These are phyloP conservation scores for Galeopterus variegatus DNA, from an alignment of 2,113 vertebrate genomes.

Conservation along the genomic window DNA sequence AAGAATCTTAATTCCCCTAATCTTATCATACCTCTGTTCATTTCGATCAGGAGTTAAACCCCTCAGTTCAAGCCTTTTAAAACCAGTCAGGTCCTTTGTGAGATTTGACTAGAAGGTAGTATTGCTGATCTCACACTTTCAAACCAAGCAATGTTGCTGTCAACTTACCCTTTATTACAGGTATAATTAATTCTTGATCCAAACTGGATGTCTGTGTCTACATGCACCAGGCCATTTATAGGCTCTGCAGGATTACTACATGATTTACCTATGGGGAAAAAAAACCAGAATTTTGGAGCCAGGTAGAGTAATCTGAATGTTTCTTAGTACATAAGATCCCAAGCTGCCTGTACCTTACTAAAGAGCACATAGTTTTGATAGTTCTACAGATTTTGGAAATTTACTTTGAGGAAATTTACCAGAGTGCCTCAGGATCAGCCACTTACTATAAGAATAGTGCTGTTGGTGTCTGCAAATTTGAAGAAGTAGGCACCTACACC, in stretches of 20 bases:
- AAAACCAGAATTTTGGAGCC: slow-evolving; percentile 1
- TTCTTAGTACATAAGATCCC: not conserved
- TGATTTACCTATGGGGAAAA: slow-evolving; percentile 53
- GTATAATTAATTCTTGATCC: slow-evolving; percentile 52
- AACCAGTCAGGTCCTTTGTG: not conserved
- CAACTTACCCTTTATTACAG: slow-evolving; percentile 74
- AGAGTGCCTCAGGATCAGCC: not conserved
- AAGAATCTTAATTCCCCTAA: not conserved
- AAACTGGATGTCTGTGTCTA: not conserved
- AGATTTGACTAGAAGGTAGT: not conserved
- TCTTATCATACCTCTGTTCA: not conserved
- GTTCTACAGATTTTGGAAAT: not conserved
- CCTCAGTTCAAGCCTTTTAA: not conserved
- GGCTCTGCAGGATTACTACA: slow-evolving; percentile 55
- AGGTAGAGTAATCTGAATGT: not conserved
- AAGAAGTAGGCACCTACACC: too few species aligned
- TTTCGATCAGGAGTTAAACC: not conserved
- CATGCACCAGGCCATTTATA: not conserved
- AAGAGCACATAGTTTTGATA: not conserved
- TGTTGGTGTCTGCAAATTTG: too few species aligned
- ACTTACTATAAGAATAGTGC: not conserved
- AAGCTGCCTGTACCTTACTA: not conserved
- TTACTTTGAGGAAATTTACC: not conserved
- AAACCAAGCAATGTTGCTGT: not conserved
- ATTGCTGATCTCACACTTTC: not conserved